Evolutionary conservation across 2,888 invertebrate species (phyloP).

Genomic region (Flexamia atlantica): DNA sequence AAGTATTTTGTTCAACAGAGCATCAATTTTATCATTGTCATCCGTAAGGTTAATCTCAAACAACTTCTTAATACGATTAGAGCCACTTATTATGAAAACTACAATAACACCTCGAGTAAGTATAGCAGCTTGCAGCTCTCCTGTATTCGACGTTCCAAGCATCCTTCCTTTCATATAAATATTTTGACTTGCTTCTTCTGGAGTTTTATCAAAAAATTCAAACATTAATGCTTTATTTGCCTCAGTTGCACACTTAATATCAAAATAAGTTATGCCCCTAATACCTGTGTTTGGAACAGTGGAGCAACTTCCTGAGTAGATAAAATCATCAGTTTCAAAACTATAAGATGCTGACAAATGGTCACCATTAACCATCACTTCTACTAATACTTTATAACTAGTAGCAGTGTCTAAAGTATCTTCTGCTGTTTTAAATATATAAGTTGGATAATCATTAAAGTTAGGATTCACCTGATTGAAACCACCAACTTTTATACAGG

Average conservation of each 20-base stretch:
- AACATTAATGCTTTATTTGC: not conserved
- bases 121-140: not conserved
- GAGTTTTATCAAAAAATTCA: slow-evolving; percentile 25
- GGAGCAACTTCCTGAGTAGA: not conserved
- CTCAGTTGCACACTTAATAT: not conserved
- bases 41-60: not conserved
- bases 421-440: not conserved
- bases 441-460: not conserved
- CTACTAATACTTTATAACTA: not conserved
- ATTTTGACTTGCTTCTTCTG: not conserved
- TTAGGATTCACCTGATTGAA: not conserved
- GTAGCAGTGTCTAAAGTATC: not conserved
- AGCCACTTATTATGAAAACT: not conserved
- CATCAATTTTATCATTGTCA: not conserved
- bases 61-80: not conserved
- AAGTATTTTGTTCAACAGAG: not conserved
- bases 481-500: not conserved
- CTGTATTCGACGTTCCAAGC: slow-evolving; percentile 8
- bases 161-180: not conserved
- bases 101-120: not conserved
- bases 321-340: slow-evolving; percentile 4
- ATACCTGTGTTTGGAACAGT: not conserved
- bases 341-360: not conserved
- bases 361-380: not conserved
- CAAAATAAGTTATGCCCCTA: slow-evolving; percentile 9